Base-by-base conservation (phyloP, 1,140 invertebrate species). In the Platorchestia sp. region DNA sequence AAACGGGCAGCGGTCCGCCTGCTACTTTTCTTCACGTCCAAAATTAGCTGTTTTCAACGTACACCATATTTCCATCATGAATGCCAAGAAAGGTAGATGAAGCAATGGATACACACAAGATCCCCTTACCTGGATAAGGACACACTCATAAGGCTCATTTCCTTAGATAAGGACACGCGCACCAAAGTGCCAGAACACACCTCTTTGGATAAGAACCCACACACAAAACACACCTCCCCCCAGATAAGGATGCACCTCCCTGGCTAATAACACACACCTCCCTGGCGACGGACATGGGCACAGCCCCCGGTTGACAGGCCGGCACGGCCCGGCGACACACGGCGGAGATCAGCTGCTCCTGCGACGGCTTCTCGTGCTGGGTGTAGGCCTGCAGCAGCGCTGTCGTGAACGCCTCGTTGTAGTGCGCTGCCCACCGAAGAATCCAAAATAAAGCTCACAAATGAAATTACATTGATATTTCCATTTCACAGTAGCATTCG, bases 321-420 rank as follows among this genome's bases (percentile, higher is more conserved):
- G 87, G 87, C 87, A 89, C 36, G 27, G 87, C 87, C 87, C 42
- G 10, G 27, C 36, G n/a, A 89, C 87, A 89, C 87, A 89, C 87
- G 27, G 43, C 43, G 0, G n/a, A 42, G 27, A 44, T 7, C 36
- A 89, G 87, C n/a, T 89, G 36, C 87, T 89, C n/a, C n/a, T 41
- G 87, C 3, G 87, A 89, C 87, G 87, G 87, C 87, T 36, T 3
- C 41, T 89, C 87, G 43, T 89, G 27, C 87, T 44, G 87, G 6
- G 87, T 89, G 87, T 89, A 89, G 41, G 87, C 87, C 87, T 42
- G 87, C 87, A 89, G 87, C 5, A 89, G 87, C 5, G 87, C n/a
- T 5, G 87, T 89, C 36, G 87, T 89, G 41, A 89, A 44, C 5
- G 87, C n/a, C 36, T 89, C 87, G n/a, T 89, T 19, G 87, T 89